Conservation (phyloP, 2,888 invertebrate genomes). For the Hirtodrosophila histrioides region DNA sequence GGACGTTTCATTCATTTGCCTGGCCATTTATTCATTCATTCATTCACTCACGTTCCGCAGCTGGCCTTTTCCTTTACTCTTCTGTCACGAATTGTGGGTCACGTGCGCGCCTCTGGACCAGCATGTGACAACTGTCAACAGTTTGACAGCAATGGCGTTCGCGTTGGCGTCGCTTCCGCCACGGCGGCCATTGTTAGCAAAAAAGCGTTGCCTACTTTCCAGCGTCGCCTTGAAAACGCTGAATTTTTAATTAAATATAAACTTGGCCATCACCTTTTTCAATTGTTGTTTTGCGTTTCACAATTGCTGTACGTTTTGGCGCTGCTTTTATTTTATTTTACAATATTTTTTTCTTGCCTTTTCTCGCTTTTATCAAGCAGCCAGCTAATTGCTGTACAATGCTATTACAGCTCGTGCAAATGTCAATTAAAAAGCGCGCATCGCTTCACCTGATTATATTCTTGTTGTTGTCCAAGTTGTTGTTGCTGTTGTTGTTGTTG, state of each 20-base stretch:
- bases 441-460: conserved; percentile 43
- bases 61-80: conserved; percentile 11
- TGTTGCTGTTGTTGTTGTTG: conserved; percentile 41
- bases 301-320: conserved; percentile 52
- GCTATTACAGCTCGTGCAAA: conserved; percentile 57
- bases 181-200: conserved; percentile 58
- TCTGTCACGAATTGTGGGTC: conserved; percentile 34
- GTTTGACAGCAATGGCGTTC: conserved; percentile 62
- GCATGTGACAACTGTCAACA: conserved; percentile 81
- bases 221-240: conserved; percentile 46
- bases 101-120: conserved; percentile 66
- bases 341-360: conserved; percentile 8
- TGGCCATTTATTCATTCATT: conserved; percentile 50
- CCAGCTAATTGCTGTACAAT: conserved; percentile 70
- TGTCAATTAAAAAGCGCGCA: conserved; percentile 78
- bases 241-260: conserved; percentile 81
- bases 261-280: conserved; percentile 59
- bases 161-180: conserved; percentile 56
- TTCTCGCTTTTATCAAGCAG: conserved; percentile 36
- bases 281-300: conserved; percentile 43
- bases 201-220: conserved; percentile 61
- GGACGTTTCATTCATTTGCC: conserved; percentile 58
- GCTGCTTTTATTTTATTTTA: conserved; percentile 16
- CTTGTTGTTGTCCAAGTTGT: conserved; percentile 19
- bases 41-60: conserved; percentile 55